These are phyloP conservation scores for Microcaecilia unicolor DNA, from an alignment of 2,797 vertebrate genomes.

Conservation along the genomic window DNA sequence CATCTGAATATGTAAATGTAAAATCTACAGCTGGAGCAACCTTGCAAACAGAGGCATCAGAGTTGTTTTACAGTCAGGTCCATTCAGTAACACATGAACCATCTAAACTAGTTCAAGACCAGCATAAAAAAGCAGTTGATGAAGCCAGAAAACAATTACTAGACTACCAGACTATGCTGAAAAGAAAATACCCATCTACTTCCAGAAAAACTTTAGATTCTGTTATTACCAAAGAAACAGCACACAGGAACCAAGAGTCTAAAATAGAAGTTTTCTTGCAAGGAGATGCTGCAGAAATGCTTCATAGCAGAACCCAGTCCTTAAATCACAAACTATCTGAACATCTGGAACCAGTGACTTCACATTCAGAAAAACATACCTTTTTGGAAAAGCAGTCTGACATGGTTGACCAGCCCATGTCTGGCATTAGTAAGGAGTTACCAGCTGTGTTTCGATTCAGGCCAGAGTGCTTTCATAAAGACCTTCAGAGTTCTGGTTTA, in stretches of 20 bases:
- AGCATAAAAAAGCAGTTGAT: too few species aligned
- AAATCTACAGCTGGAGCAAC: neutral
- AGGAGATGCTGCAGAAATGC: too few species aligned
- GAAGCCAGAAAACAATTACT: too few species aligned
- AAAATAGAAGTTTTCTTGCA: too few species aligned
- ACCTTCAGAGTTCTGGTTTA: neutral
- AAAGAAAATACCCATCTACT: too few species aligned
- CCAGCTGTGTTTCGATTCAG: neutral
- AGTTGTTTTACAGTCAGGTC: neutral
- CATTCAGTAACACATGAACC: rapidly evolving
- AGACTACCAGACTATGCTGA: too few species aligned
- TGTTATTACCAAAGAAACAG: too few species aligned
- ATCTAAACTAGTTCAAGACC: neutral
- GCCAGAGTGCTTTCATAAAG: neutral
- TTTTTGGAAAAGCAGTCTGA: neutral
- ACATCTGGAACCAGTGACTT: rapidly evolving
- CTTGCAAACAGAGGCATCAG: neutral
- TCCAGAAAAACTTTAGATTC: too few species aligned
- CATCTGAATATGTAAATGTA: neutral
- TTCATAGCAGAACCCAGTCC: too few species aligned
- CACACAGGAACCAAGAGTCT: too few species aligned
- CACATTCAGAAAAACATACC: rapidly evolving
- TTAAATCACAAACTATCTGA: too few species aligned
- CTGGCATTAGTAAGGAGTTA: neutral
- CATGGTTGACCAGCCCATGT: neutral